Conservation (phyloP, 2,113 vertebrate genomes). For the Meleagris gallopavo region DNA sequence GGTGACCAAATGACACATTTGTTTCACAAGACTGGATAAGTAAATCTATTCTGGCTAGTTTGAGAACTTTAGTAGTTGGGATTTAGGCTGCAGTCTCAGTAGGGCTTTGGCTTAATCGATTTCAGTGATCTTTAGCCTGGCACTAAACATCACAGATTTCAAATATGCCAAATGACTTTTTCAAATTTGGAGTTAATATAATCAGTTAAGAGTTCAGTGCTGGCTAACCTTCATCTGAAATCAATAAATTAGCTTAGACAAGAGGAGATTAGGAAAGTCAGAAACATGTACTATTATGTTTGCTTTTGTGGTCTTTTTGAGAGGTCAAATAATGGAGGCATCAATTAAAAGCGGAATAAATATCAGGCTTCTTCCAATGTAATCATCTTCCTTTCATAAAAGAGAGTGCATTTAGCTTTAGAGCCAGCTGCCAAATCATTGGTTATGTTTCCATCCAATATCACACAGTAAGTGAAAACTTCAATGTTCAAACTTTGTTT, state of each 20-base stretch:
- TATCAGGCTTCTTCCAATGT: neutral
- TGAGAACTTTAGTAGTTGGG: neutral
- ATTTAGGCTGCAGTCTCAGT: neutral
- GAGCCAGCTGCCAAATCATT: neutral
- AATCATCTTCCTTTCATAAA: neutral
- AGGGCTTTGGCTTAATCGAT: neutral
- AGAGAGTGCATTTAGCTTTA: neutral
- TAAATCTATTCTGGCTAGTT: neutral
- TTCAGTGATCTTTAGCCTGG: neutral
- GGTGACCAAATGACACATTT: neutral
- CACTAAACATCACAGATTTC: neutral
- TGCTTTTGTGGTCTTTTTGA: conserved; percentile 37
- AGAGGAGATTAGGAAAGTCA: neutral
- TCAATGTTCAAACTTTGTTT: neutral
- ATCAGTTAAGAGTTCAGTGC: neutral
- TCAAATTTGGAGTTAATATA: neutral
- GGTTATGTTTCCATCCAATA: neutral
- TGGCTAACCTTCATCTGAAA: conserved; percentile 42
- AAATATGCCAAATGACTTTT: neutral
- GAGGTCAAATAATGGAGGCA: conserved; percentile 27
- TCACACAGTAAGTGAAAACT: neutral
- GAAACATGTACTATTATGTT: conserved; percentile 14
- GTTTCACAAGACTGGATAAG: neutral
- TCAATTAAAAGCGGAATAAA: conserved; percentile 44
- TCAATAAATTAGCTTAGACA: conserved; percentile 21